Evolutionary conservation across 2,888 invertebrate genomes (phyloP), one percentile per base, ranked within the genome.

Genomic region (Ganaspis brasiliensis): DNA sequence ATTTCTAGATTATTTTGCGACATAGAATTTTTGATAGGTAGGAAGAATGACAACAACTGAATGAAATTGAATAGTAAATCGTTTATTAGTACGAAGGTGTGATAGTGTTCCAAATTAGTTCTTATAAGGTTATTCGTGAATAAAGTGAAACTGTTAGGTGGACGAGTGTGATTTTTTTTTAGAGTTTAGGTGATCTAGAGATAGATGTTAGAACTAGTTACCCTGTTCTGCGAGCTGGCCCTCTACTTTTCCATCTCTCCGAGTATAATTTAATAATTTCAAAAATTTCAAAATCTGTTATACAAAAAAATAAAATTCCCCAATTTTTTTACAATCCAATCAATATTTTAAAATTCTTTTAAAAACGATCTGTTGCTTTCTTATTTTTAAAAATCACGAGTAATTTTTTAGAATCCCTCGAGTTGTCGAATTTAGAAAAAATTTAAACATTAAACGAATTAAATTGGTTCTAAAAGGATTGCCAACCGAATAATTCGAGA

Each of bases 31-130:
- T 63, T 40, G 21, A n/a, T 45, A 3, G 67, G 26, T 67, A 45
- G 31, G 6, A 1, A 67, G n/a, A 67, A 67, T 49, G n/a, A 67
- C 24, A 67, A 45, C 21, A n/a, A 16, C 26, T 67, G 21, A n/a
- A 45, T 67, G 67, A 67, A 67, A 67, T 67, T 67, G 67, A 89
- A 87, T 89, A 89, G 87, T 89, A 89, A 89, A 89, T 89, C 86
- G 88, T 89, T 89, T 89, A 89, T 89, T 89, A 89, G 87, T 88
- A 89, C 87, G 89, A 89, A 89, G 88, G 86, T 87, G 89, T 88
- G 88, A 88, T 88, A 87, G 87, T 89, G 85, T 86, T 84, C 87
- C 84, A 81, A 87, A 82, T 85, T 86, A 86, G 83, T 73, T 73
- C 81, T 78, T 79, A 81, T 82, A 83, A 79, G 82, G 85, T 85